These are phyloP conservation scores for Drosophila colorata DNA, from an alignment of 2,888 invertebrate genomes.

Conservation along the genomic window DNA sequence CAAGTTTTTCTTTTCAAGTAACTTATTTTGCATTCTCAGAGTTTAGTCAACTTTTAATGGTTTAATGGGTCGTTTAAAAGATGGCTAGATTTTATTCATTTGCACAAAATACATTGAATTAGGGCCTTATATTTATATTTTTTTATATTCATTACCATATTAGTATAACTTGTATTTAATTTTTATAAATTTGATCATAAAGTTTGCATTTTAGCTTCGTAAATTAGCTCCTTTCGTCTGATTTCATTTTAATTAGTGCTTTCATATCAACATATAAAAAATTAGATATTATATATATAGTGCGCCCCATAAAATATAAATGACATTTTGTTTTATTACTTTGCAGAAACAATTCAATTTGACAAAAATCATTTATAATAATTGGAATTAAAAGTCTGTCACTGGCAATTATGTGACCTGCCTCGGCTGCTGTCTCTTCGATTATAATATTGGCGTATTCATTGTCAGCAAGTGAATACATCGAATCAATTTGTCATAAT, in stretches of 20 bases:
- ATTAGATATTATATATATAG: no score
- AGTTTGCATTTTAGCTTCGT: no score
- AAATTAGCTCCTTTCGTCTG: background rate
- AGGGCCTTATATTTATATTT: no score
- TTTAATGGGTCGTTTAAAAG: background rate
- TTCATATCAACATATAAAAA: no score
- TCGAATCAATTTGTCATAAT: conserved; percentile 66
- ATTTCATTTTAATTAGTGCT: background rate
- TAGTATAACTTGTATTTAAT: no score
- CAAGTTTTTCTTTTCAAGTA: background rate
- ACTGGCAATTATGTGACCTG: conserved; percentile 6
- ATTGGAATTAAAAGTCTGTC: conserved; percentile 23
- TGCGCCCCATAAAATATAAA: background rate
- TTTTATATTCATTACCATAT: no score
- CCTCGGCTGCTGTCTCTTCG: background rate
- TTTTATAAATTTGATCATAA: no score
- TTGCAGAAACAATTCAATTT: background rate
- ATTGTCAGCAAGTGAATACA: conserved; percentile 20
- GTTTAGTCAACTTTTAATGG: background rate
- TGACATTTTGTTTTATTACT: background rate
- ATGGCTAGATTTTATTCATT: background rate
- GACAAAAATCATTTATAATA: conserved; percentile 7
- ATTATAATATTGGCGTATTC: conserved; percentile 10
- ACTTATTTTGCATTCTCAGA: background rate
- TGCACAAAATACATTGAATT: no score